Percentiles rank a stretch among this genome's conserved stretches.
These are phyloP conservation scores for Cyprinodon diabolis DNA, from an alignment of 2,797 vertebrate genomes.

Conservation along the genomic window DNA sequence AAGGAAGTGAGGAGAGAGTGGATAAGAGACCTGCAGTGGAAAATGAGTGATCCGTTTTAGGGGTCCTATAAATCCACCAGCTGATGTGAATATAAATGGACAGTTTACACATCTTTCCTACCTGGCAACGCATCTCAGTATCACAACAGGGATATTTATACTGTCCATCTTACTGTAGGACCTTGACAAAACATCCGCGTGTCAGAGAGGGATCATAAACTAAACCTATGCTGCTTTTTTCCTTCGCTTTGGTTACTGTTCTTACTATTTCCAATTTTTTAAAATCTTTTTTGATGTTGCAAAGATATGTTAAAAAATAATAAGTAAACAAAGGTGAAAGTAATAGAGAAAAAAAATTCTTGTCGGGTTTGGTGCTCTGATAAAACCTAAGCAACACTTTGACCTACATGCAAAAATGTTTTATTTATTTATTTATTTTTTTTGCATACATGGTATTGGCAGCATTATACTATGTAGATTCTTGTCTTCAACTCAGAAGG, in stretches of 20 bases:
- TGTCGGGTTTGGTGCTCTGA: too few species aligned
- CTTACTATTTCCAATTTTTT: constrained; percentile 1
- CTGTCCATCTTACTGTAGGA: constrained; percentile 60
- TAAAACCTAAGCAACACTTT: too few species aligned
- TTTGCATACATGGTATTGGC: too few species aligned
- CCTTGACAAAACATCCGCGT: constrained; percentile 69
- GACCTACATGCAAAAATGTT: too few species aligned
- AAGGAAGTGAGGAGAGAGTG: constrained; percentile 68
- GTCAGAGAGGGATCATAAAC: constrained; percentile 50
- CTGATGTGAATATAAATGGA: constrained; percentile 76
- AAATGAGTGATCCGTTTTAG: constrained; percentile 81
- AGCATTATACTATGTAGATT: neutral
- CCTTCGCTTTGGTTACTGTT: neutral
- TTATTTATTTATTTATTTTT: too few species aligned
- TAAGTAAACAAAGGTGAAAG: too few species aligned
- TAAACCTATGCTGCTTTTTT: constrained; percentile 21
- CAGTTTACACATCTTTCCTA: constrained; percentile 69
- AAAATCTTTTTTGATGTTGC: constrained; percentile 7
- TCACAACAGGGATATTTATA: constrained; percentile 78
- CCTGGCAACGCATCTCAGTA: constrained; percentile 74
- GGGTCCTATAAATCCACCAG: constrained; percentile 75
- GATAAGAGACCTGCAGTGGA: constrained; percentile 74
- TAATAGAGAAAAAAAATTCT: too few species aligned
- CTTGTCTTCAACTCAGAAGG: neutral
- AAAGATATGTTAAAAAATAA: neutral